Evolutionary conservation across 2,113 vertebrate species (phyloP).

Genomic region (Stegostoma tigrinum): DNA sequence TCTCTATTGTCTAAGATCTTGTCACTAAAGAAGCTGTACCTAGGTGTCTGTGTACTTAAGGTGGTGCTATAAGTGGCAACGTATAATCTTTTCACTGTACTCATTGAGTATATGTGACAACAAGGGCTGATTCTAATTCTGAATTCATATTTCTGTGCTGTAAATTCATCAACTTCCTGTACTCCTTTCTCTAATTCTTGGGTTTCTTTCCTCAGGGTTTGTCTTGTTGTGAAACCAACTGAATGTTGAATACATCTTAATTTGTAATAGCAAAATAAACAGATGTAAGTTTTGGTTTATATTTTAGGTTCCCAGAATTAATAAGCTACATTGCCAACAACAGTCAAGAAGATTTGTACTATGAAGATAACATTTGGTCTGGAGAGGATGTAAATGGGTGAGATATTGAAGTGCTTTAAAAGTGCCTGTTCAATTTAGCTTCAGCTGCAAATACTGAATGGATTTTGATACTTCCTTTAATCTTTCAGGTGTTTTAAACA

Average conservation of each 20-base stretch:
- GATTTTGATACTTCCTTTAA: background rate
- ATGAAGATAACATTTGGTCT: constrained; percentile 95
- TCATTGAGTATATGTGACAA: no score
- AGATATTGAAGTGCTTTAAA: background rate
- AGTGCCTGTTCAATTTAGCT: background rate
- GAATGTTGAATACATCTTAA: background rate
- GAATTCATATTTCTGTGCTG: background rate
- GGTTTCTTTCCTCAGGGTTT: background rate
- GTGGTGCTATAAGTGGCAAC: no score
- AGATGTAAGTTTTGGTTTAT: background rate
- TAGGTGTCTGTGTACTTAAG: no score
- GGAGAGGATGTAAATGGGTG: constrained; percentile 85
- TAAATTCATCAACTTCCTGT: background rate
- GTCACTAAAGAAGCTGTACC: no score
- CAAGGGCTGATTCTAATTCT: no score
- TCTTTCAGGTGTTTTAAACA: background rate
- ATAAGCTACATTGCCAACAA: constrained; percentile 79
- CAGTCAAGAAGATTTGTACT: constrained; percentile 89
- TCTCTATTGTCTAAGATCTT: no score
- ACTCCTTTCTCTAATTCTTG: background rate
- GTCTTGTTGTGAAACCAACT: constrained; percentile 13
- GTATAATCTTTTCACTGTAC: no score
- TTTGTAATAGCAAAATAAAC: background rate
- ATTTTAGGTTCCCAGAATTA: constrained; percentile 77
- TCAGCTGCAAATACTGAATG: background rate